phyloP scores from a whole-genome alignment of 2,888 invertebrate species.

The Drosophila pegasa region DNA sequence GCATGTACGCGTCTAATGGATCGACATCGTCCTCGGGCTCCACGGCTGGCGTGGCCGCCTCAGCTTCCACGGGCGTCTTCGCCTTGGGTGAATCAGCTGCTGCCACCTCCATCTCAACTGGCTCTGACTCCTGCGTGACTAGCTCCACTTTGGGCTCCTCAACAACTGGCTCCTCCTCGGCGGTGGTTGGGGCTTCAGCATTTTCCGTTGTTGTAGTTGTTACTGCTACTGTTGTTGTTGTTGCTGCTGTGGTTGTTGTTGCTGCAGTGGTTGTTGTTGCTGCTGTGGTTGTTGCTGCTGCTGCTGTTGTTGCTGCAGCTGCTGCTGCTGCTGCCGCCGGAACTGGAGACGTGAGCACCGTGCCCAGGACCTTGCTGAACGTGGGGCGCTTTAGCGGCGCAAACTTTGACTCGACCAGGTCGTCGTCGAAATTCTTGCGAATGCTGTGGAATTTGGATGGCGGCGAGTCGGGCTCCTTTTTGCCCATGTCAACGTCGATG shows the following conservation, averaged over 20 bases:
- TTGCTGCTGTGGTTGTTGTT: neutral
- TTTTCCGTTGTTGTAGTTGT: neutral
- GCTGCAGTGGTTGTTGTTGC: slow-evolving; percentile 6
- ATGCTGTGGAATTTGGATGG: slow-evolving; percentile 81
- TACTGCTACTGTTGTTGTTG: neutral
- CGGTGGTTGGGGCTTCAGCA: neutral
- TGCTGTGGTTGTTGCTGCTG: neutral
- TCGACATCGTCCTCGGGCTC: slow-evolving; percentile 94
- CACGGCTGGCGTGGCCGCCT: slow-evolving; percentile 64
- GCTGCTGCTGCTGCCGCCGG: neutral
- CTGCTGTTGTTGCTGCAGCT: neutral
- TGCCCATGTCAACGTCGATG: slow-evolving; percentile 48
- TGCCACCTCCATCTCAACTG: neutral
- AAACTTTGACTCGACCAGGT: slow-evolving; percentile 69
- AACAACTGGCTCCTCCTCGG: neutral
- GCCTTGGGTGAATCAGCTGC: slow-evolving; percentile 2
- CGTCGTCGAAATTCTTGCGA: slow-evolving; percentile 82
- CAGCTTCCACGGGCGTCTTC: slow-evolving; percentile 13
- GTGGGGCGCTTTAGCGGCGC: slow-evolving; percentile 67
- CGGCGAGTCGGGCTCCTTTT: slow-evolving; percentile 81
- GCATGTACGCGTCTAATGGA: slow-evolving; percentile 99
- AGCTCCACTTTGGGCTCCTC: neutral
- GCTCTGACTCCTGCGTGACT: slow-evolving; percentile 7
- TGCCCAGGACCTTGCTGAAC: slow-evolving; percentile 62
- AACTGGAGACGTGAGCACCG: slow-evolving; percentile 38